Percentiles rank a stretch among this genome's conserved stretches.
These are phyloP conservation scores for Suricata suricatta DNA, from an alignment of 2,113 vertebrate genomes.

Conservation along the genomic window DNA sequence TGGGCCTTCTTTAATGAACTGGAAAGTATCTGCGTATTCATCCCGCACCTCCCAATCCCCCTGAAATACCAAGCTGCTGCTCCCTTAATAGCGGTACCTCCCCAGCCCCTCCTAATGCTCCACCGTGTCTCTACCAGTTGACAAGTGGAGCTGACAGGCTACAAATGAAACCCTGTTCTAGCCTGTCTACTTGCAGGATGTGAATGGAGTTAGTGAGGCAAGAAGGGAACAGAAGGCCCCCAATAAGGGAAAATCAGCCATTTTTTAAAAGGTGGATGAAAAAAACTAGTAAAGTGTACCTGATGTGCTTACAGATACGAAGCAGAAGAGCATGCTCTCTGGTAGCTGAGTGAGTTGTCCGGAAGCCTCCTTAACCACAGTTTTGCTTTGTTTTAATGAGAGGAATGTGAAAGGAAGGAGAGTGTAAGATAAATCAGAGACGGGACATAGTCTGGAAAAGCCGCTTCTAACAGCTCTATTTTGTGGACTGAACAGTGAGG, in stretches of 20 bases:
- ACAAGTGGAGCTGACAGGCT: conserved; percentile 49
- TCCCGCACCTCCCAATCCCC: not conserved
- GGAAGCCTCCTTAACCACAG: not conserved
- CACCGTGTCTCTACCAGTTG: not conserved
- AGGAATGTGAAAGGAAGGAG: not conserved
- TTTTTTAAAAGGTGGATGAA: not conserved
- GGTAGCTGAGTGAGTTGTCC: not conserved
- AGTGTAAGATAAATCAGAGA: not conserved
- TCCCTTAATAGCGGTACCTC: conserved; percentile 5
- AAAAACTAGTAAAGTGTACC: conserved; percentile 8
- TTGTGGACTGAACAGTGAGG: not conserved
- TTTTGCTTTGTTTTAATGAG: conserved; percentile 1
- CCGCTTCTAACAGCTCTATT: not conserved
- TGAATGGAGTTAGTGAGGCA: conserved; percentile 26
- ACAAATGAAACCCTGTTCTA: conserved; percentile 57
- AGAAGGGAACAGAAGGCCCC: conserved; percentile 13
- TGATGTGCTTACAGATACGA: not conserved
- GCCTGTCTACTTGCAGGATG: conserved; percentile 1
- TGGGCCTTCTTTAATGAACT: conserved; percentile 37
- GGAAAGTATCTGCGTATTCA: conserved; percentile 29
- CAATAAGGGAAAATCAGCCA: not conserved
- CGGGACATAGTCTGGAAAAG: not conserved
- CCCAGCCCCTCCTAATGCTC: conserved; percentile 2
- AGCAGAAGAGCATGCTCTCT: not conserved
- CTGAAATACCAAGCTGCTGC: not conserved